A percentile compares a stretch with the other conserved stretches of the same genome.
Evolutionary conservation across 2,113 vertebrate genomes (phyloP).

Genomic region (Mesembrinibis cayennensis): DNA sequence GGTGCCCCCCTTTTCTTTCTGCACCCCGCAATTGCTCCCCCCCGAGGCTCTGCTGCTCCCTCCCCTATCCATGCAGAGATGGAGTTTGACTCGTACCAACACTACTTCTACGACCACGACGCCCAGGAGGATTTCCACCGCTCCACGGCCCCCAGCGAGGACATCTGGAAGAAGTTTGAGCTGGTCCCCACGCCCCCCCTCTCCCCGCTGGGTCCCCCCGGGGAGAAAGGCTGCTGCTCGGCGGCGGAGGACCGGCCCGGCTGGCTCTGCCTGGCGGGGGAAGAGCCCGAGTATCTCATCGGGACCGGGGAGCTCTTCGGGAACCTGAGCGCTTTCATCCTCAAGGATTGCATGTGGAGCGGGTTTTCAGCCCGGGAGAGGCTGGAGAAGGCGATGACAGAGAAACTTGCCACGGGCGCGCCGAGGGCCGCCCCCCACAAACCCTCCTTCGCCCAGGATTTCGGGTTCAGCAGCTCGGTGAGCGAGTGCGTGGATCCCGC

Average conservation of each 20-base stretch:
- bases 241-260: constrained; percentile 72
- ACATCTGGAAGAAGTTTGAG: constrained; percentile 99
- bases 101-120: constrained; percentile 89
- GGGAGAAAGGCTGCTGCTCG: constrained; percentile 54
- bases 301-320: constrained; percentile 78
- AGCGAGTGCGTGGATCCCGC: constrained; percentile 85
- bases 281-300: constrained; percentile 81
- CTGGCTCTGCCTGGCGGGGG: constrained; percentile 76
- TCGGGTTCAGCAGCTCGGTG: constrained; percentile 61
- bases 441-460: constrained; percentile 64
- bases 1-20: neutral
- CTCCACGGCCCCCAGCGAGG: constrained; percentile 92
- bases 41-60: neutral
- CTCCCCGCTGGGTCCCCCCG: constrained; percentile 78
- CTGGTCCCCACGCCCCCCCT: constrained; percentile 89
- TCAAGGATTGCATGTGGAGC: constrained; percentile 97
- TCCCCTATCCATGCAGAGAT: constrained; percentile 70
- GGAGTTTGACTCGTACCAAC: constrained; percentile 87
- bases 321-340: constrained; percentile 90
- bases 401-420: constrained; percentile 69
- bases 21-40: neutral
- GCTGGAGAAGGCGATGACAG: constrained; percentile 85
- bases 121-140: constrained; percentile 89
- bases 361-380: constrained; percentile 87
- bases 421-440: constrained; percentile 41